These are phyloP conservation scores for Siphamia tubifer DNA, from an alignment of 2,113 vertebrate species.

Conservation along the genomic window DNA sequence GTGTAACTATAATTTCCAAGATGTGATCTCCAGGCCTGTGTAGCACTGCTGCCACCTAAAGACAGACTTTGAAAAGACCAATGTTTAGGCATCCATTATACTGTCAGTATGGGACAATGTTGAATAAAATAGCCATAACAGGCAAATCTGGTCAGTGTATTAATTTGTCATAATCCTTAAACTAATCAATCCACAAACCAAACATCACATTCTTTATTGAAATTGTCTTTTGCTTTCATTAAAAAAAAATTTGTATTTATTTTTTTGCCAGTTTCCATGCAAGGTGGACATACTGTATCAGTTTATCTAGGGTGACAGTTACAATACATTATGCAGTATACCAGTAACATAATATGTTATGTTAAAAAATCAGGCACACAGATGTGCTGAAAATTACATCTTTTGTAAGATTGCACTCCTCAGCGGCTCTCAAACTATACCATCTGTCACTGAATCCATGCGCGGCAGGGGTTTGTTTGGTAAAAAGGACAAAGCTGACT, in stretches of 20 bases:
- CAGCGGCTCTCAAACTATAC: slow-evolving; percentile 27
- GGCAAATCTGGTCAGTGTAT: too few relatives aligned
- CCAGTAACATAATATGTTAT: neutral
- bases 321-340: slow-evolving; percentile 7
- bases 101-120: too few relatives aligned
- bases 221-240: too few relatives aligned
- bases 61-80: slow-evolving; percentile 5
- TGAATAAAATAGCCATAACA: too few relatives aligned
- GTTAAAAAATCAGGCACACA: slow-evolving; percentile 7
- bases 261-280: too few relatives aligned
- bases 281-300: too few relatives aligned
- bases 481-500: slow-evolving; percentile 45
- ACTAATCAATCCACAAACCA: too few relatives aligned
- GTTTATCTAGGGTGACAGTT: neutral
- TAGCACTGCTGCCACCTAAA: slow-evolving; percentile 66
- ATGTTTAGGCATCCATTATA: neutral
- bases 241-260: too few relatives aligned
- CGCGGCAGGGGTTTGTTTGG: slow-evolving; percentile 32
- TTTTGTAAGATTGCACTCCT: slow-evolving; percentile 16
- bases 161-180: too few relatives aligned
- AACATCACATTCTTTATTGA: too few relatives aligned
- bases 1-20: neutral
- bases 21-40: neutral
- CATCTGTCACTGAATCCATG: slow-evolving; percentile 53
- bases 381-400: slow-evolving; percentile 5